Base-by-base conservation (phyloP, 2,797 vertebrate genomes). In the Numenius phaeopus region DNA sequence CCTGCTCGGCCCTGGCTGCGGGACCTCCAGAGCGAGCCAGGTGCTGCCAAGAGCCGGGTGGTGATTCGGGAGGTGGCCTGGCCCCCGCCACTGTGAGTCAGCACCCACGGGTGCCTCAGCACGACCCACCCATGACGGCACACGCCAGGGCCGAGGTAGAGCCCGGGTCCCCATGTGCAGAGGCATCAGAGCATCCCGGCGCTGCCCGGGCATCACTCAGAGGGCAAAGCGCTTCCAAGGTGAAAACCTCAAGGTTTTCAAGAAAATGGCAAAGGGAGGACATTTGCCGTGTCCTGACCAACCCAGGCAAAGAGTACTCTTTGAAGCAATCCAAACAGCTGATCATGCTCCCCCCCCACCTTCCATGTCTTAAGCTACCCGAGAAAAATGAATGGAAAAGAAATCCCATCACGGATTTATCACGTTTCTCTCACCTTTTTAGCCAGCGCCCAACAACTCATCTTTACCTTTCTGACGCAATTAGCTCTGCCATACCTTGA, bases 311-410 rank as follows among this genome's bases (percentile, higher is more conserved):
- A 10, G 10, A 0, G 9, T 3, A 7, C 52, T 16, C 13, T 32
- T 29, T 7, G 54, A 27, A 54, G 20, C 6, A 1, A 44, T 4
- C 24, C 42, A 6, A 62, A 23, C 5, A 55, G 12, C 49, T 57
- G n/a, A 49, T 11, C 2, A 0, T 1, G 5, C 2, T 2, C 16
- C 10, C 7, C 13, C 5, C 5, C 10, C 24, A 3, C 19, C 8
- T 13, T 6, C 10, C 11, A 2, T 1, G 1, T 21, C 26, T 23
- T 49, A 18, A 54, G 11, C 21, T 61, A 67, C 7, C 2, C 5
- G 8, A 69, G 21, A 52, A 29, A 66, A 82, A 8, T 0, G 3
- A 59, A 50, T 2, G 13, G 47, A 39, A 94, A 70, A 54, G 30
- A 67, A 93, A 30, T 3, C 34, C 42, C 39, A 2, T 24, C 8